Conservation (phyloP, 2,113 vertebrate genomes). For the Vanacampus margaritifer region DNA sequence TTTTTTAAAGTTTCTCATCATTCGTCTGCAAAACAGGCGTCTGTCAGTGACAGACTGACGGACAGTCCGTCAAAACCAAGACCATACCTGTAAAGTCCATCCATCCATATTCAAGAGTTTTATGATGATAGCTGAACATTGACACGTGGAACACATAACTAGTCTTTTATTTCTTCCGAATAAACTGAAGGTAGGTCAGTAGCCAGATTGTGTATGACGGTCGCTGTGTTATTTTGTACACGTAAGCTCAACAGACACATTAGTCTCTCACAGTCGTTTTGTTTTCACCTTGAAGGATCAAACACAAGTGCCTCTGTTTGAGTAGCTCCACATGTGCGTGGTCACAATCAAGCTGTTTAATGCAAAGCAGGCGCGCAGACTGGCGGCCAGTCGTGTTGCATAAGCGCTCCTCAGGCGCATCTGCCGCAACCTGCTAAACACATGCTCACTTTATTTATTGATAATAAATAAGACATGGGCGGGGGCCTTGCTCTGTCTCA, state of each 20-base stretch:
- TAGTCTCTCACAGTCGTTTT: neutral
- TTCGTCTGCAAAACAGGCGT: too few species aligned
- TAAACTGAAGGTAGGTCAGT: neutral
- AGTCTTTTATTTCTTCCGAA: neutral
- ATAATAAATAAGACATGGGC: constrained; percentile 38
- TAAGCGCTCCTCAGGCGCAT: constrained; percentile 30
- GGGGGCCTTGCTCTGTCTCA: constrained; percentile 18
- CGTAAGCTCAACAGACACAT: neutral
- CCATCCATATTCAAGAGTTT: neutral
- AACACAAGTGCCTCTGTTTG: constrained; percentile 58
- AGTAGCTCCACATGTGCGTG: constrained; percentile 35
- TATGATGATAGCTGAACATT: neutral
- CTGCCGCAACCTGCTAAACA: constrained; percentile 43
- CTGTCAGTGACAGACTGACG: too few species aligned
- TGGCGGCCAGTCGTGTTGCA: constrained; percentile 47
- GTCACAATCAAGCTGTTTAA: constrained; percentile 36
- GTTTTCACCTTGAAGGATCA: constrained; percentile 25
- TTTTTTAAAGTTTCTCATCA: too few species aligned
- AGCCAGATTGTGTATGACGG: neutral
- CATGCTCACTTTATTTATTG: constrained; percentile 55
- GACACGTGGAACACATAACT: neutral
- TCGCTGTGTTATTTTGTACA: neutral
- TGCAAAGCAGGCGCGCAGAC: constrained; percentile 48
- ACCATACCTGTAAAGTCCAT: neutral
- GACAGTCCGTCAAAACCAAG: too few species aligned